Evolutionary conservation across 2,113 vertebrate genomes (phyloP), one percentile per base, ranked within the genome.

Genomic region (Nesogale talazaci): DNA sequence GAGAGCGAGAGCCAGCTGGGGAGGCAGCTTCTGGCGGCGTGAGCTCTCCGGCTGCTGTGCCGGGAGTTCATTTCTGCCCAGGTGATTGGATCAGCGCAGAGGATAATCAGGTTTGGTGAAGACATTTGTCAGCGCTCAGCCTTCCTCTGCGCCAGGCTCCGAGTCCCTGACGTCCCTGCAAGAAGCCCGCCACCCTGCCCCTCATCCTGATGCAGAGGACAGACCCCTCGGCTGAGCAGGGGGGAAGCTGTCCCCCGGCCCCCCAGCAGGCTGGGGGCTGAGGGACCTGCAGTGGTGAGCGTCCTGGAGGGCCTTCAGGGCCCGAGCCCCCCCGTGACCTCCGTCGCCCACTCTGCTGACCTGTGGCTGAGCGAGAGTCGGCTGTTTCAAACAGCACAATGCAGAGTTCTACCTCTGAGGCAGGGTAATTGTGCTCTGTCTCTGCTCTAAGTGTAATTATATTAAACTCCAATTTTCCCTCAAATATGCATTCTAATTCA

Each of bases 401-500:
- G 96, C 96, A 87, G 82, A 93, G 89, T 86, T 76, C 94, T 84
- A 85, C 92, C 94, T 94, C 94, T 87, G 95, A 91, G 86, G 84
- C 89, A 56, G 3, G 59, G 92, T 79, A 70, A 94, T 92, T 94
- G 92, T 96, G 42, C 96, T 95, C 95, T 76, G 91, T 96, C 94
- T 96, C 95, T 91, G 95, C 94, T 95, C 96, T 95, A 92, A 96
- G 92, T 89, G 91, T 96, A 96, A 97, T 97, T 97, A 96, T 94
- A 96, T 97, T 97, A 96, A 96, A 96, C 97, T 96, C 94, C 56
- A 94, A 97, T 96, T 96, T 97, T 95, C 95, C 94, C 86, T 96
- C 96, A 95, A 96, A 97, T 97, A 96, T 97, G 96, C 97, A 96
- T 97, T 96, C 97, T 96, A 96, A 97, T 97, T 97, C 95, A 96